phyloP scores from a whole-genome alignment of 2,888 invertebrate genomes.

The Drosophila neonasuta region DNA sequence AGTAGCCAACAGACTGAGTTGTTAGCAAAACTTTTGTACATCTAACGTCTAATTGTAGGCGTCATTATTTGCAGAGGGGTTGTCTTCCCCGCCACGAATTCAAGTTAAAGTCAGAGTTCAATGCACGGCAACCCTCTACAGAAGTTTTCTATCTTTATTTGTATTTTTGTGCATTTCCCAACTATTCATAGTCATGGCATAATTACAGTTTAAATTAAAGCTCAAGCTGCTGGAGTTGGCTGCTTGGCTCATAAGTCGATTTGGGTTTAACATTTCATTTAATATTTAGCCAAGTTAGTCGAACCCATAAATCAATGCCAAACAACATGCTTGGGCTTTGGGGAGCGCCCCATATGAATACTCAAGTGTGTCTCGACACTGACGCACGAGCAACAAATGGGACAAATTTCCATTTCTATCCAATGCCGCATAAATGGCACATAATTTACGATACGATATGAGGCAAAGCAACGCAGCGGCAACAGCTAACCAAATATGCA shows the following conservation, averaged over 20 bases:
- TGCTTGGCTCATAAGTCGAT: conserved; percentile 13
- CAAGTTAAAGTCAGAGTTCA: conserved; percentile 29
- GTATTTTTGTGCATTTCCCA: conserved; percentile 15
- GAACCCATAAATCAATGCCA: conserved; percentile 72
- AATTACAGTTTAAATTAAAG: conserved; percentile 60
- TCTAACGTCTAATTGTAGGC: conserved; percentile 65
- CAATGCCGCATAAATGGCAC: conserved; percentile 76
- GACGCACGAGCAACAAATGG: conserved; percentile 65
- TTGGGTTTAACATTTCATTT: conserved; percentile 69
- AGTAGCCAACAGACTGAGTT: conserved; percentile 48
- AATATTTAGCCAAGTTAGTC: conserved; percentile 69
- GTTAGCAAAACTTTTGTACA: conserved; percentile 61
- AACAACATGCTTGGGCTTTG: conserved; percentile 54
- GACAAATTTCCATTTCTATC: conserved; percentile 77
- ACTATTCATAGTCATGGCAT: conserved; percentile 22
- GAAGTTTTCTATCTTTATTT: conserved; percentile 8
- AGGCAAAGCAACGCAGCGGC: conserved; percentile 46
- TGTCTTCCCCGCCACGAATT: background rate
- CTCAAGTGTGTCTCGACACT: conserved; percentile 68
- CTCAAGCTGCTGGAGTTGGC: conserved; percentile 17
- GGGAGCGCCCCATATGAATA: conserved; percentile 65
- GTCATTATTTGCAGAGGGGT: conserved; percentile 55
- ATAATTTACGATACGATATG: conserved; percentile 76
- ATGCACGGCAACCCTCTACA: conserved; percentile 21
- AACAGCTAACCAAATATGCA: conserved; percentile 72